Percentiles rank a stretch among this genome's conserved stretches.
These are phyloP conservation scores for Varroa destructor DNA, from an alignment of 1,140 invertebrate genomes.

Conservation along the genomic window DNA sequence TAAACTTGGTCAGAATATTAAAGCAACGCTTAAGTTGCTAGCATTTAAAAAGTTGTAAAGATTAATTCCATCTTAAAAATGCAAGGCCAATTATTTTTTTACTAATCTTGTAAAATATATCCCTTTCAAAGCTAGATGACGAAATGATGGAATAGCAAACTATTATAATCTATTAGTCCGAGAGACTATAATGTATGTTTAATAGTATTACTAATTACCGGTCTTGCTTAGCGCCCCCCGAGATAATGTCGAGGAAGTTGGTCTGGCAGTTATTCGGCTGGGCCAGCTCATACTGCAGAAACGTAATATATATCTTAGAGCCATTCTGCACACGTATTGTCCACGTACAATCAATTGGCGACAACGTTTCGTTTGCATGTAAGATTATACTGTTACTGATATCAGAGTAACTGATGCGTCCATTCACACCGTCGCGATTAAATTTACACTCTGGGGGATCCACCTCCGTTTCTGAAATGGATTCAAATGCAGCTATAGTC, in stretches of 20 bases:
- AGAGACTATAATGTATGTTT: too few relatives aligned
- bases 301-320: constrained; percentile 60
- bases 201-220: constrained; percentile 33
- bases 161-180: too few relatives aligned
- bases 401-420: constrained; percentile 45
- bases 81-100: too few relatives aligned
- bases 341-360: constrained; percentile 65
- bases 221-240: constrained; percentile 50
- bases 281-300: constrained; percentile 52
- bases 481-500: constrained; percentile 25
- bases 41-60: too few relatives aligned
- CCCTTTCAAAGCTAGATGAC: too few relatives aligned
- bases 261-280: constrained; percentile 67
- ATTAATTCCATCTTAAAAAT: too few relatives aligned
- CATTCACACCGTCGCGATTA: constrained; percentile 43
- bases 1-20: too few relatives aligned
- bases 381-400: constrained; percentile 40
- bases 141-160: too few relatives aligned
- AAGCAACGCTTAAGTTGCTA: too few relatives aligned
- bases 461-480: constrained; percentile 38
- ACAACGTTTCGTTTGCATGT: not conserved
- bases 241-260: constrained; percentile 65
- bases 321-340: constrained; percentile 52
- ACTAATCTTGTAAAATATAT: too few relatives aligned
- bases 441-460: constrained; percentile 42